phyloP scores from a whole-genome alignment of 2,797 vertebrate species.

The Lacerta viridis region DNA sequence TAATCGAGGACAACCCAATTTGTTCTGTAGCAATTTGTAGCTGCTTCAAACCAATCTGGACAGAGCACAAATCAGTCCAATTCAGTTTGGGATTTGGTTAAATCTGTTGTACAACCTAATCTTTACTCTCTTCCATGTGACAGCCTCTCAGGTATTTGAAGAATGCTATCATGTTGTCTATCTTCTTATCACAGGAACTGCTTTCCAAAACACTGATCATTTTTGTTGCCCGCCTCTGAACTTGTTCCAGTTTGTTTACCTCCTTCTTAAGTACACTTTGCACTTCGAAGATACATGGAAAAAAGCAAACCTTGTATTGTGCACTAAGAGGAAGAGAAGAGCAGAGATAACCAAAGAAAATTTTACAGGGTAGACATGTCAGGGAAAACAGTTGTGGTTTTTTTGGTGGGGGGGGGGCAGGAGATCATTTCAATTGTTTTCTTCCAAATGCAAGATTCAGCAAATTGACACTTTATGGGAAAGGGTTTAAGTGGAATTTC shows the following conservation, averaged over 20 bases:
- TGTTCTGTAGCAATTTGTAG: too few relatives aligned
- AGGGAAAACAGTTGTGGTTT: not conserved
- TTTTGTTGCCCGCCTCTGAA: not conserved
- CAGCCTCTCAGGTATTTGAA: not conserved
- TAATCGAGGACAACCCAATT: too few relatives aligned
- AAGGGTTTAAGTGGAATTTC: not conserved
- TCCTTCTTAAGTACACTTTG: too few relatives aligned
- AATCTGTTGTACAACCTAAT: not conserved
- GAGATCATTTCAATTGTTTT: conserved; percentile 31
- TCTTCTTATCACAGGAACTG: not conserved
- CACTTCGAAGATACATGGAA: not conserved
- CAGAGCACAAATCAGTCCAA: too few relatives aligned
- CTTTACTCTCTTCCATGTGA: not conserved
- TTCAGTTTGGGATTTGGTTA: too few relatives aligned
- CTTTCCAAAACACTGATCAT: not conserved
- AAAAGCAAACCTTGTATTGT: not conserved
- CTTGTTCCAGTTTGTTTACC: not conserved
- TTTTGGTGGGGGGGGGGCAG: not conserved
- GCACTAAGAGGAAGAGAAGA: not conserved
- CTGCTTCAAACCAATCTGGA: too few relatives aligned
- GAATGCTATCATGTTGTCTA: not conserved
- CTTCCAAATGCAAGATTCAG: conserved; percentile 24
- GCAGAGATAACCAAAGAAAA: not conserved
- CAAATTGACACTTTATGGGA: not conserved
- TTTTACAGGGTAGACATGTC: not conserved